Evolutionary conservation across 2,797 vertebrate genomes (phyloP), one percentile per base, ranked within the genome.

Genomic region (Dermochelys coriacea): DNA sequence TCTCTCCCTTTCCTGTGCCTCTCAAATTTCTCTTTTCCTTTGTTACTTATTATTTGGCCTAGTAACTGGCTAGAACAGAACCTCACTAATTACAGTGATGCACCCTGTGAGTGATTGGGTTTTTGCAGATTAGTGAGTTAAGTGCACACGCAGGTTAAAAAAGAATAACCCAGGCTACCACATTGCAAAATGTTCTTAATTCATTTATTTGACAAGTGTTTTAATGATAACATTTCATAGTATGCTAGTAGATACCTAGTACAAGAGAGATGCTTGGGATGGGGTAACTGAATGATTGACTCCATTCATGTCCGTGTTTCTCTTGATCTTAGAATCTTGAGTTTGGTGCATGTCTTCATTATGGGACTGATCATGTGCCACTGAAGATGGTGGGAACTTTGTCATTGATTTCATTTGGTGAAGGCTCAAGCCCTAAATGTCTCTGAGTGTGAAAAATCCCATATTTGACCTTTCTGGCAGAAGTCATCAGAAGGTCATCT

Each of bases 201-300:
- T 96, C 51, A 49, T 97, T 97, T 94, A 96, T 92, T 96, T 93
- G 75, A 88, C 83, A 94, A 89, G 10, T 71, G 55, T 93, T 90
- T 90, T 83, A 94, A 64, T 88, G 79, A 34, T 97, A 52, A 90
- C 2, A 7, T 86, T 96, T 93, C 61, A 87, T 52, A 80, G 29
- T 94, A 80, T 83, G 82, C 45, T 93, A 89, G 59, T 89, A 92
- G 94, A 80, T 83, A 89, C 31, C 23, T 57, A 81, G 75, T 52
- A 47, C 45, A 86, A 49, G 90, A 89, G 95, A 95, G 94, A 82
- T 84, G 25, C 87, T 89, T 78, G 64, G 85, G 80, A 87, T 29
- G 0, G 55, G 25, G 68, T 89, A 93, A 91, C 47, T 64, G 41
- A 16, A 21, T 91, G 87, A 41, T 61, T 90, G 82, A 68, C 82